Evolutionary conservation across 2,113 vertebrate genomes (phyloP), one percentile per base, ranked within the genome.

Genomic region (Todiramphus saurophagus): DNA sequence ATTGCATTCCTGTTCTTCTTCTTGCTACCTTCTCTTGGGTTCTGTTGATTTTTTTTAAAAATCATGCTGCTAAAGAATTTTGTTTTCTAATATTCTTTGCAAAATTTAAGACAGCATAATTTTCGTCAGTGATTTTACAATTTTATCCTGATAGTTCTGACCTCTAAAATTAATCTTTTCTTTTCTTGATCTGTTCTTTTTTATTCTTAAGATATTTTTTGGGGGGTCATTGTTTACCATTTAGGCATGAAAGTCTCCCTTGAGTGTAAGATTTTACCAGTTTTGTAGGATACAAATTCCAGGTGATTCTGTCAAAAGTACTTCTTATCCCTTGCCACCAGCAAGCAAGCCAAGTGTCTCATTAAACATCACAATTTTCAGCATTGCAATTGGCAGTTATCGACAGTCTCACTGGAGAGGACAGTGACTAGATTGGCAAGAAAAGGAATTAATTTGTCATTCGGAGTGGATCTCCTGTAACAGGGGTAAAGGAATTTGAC

Each of bases 401-500:
- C 83, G 96, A 72, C 90, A 92, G 84, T 92, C 94, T 96, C 92
- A 77, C 68, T 73, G 78, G 93, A 94, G 78, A 91, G 13, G 28
- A 87, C 78, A 97, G 75, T 89, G 90, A 88, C 81, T 91, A 76
- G 66, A 96, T 89, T 96, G 95, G 94, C 95, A 95, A 91, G 35
- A 60, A 96, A 94, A 91, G 74, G 81, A 94, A 94, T 92, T 96
- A 94, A 93, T 92, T 96, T 96, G 90, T 94, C 81, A 90, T 82
- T 94, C 62, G 75, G 82, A 91, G 89, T 90, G 44, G 90, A 89
- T 92, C 72, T 93, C 87, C 89, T 84, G 72, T 83, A 94, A 90
- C 58, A 88, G 91, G 88, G 83, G 79, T 96, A 90, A 94, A 81
- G 67, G 89, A 96, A 77, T 91, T 90, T 91, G 89, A 78, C 89